Conservation (phyloP, 2,888 invertebrate species). For the Notodonta dromedarius region DNA sequence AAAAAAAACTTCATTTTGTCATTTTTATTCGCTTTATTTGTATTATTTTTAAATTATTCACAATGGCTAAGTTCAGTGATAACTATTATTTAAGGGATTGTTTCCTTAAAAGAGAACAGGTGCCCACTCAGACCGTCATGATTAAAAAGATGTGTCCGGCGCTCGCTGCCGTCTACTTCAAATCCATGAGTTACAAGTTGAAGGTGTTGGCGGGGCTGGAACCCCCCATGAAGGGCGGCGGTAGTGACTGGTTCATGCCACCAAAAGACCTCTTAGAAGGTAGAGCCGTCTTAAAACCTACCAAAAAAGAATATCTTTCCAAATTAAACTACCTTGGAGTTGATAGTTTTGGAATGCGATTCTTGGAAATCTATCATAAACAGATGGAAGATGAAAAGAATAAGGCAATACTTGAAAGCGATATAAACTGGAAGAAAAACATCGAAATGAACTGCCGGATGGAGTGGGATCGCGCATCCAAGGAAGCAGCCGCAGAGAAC, state of each 20-base stretch:
- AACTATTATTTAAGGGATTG: slow-evolving; percentile 68
- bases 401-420: slow-evolving; percentile 49
- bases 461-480: slow-evolving; percentile 49
- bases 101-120: slow-evolving; percentile 62
- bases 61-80: slow-evolving; percentile 57
- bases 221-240: slow-evolving; percentile 70
- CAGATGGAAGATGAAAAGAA: slow-evolving; percentile 52
- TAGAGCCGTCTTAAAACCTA: slow-evolving; percentile 61
- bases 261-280: slow-evolving; percentile 64
- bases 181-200: slow-evolving; percentile 64
- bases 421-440: slow-evolving; percentile 56
- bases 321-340: slow-evolving; percentile 63
- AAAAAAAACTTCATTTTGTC: background rate
- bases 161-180: slow-evolving; percentile 71
- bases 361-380: slow-evolving; percentile 49
- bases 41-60: slow-evolving; percentile 4
- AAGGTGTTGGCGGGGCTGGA: slow-evolving; percentile 70
- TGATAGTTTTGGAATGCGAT: slow-evolving; percentile 47
- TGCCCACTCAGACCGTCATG: slow-evolving; percentile 70
- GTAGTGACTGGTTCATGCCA: slow-evolving; percentile 67
- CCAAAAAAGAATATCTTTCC: slow-evolving; percentile 52
- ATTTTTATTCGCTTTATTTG: background rate
- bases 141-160: slow-evolving; percentile 62
- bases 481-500: slow-evolving; percentile 47
- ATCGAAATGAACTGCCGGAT: slow-evolving; percentile 41